These are phyloP conservation scores for Trigoniulus corallinus DNA, from an alignment of 1,140 invertebrate genomes.

Conservation along the genomic window DNA sequence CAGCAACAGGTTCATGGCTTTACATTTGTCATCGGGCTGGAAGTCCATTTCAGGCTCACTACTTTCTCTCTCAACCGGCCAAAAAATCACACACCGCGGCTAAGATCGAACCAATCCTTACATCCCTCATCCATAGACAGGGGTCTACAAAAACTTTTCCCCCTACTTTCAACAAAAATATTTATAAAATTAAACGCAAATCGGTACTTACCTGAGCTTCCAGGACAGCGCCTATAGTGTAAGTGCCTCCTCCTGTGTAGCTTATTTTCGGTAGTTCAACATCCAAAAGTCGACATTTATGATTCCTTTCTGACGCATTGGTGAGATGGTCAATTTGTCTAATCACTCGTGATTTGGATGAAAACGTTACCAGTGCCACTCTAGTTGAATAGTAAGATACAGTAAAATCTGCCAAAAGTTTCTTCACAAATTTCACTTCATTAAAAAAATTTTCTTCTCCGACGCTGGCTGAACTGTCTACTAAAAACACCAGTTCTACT, in stretches of 20 bases:
- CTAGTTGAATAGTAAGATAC: conserved; percentile 42
- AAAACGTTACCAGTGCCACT: conserved; percentile 47
- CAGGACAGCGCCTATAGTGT: conserved; percentile 44
- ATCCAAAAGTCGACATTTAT: conserved; percentile 46
- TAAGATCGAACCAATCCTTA: too few species aligned
- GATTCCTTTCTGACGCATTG: conserved; percentile 24
- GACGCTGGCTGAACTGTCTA: conserved; percentile 48
- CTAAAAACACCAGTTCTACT: conserved; percentile 47
- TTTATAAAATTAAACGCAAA: too few species aligned
- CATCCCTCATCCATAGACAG: too few species aligned
- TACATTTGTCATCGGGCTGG: too few species aligned
- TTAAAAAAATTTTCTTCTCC: conserved; percentile 45
- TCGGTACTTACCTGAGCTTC: conserved; percentile 37
- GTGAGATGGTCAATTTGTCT: conserved; percentile 45
- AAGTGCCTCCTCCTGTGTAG: conserved; percentile 48
- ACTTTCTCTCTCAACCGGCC: too few species aligned
- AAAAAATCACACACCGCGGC: too few species aligned
- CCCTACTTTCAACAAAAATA: too few species aligned
- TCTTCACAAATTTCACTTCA: conserved; percentile 50
- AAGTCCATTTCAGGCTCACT: too few species aligned
- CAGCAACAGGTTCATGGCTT: too few species aligned
- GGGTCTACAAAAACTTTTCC: too few species aligned
- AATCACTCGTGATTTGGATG: conserved; percentile 36
- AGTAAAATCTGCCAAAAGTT: conserved; percentile 48
- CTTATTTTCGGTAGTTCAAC: conserved; percentile 39